These are phyloP conservation scores for Malaclemys terrapin DNA, from an alignment of 2,113 vertebrate species.

Conservation along the genomic window DNA sequence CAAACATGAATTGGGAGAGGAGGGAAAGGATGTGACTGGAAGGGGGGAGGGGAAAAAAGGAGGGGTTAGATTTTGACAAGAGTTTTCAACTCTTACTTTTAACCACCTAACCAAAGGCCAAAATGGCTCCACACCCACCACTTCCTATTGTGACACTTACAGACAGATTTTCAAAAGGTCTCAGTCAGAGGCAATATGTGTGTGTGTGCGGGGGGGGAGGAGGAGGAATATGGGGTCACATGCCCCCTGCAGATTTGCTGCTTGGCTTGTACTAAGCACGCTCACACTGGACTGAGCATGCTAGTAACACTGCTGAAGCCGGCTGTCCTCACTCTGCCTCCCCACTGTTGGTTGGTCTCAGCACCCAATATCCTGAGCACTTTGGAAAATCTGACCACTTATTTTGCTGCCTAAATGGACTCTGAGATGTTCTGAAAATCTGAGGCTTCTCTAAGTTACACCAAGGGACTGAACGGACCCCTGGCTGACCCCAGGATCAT, in stretches of 20 bases:
- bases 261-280: too few relatives aligned
- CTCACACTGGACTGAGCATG: too few relatives aligned
- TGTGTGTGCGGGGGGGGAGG: fast-evolving
- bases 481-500: not conserved
- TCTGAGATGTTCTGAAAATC: not conserved
- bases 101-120: not conserved
- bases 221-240: too few relatives aligned
- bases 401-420: not conserved
- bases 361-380: not conserved
- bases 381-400: not conserved
- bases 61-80: not conserved
- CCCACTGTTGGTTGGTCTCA: not conserved
- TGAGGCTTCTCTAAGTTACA: too few relatives aligned
- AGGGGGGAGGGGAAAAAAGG: not conserved
- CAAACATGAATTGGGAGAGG: not conserved
- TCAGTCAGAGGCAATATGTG: not conserved
- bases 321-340: too few relatives aligned
- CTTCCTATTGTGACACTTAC: not conserved
- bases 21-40: not conserved
- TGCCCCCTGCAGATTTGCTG: too few relatives aligned
- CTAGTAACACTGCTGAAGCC: too few relatives aligned
- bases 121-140: not conserved
- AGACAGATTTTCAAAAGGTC: not conserved
- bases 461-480: not conserved
- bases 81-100: not conserved